A percentile compares a stretch with the other conserved stretches of the same genome.
Evolutionary conservation across 2,797 vertebrate species (phyloP).

Genomic region (Mormyrus hasselquistii): DNA sequence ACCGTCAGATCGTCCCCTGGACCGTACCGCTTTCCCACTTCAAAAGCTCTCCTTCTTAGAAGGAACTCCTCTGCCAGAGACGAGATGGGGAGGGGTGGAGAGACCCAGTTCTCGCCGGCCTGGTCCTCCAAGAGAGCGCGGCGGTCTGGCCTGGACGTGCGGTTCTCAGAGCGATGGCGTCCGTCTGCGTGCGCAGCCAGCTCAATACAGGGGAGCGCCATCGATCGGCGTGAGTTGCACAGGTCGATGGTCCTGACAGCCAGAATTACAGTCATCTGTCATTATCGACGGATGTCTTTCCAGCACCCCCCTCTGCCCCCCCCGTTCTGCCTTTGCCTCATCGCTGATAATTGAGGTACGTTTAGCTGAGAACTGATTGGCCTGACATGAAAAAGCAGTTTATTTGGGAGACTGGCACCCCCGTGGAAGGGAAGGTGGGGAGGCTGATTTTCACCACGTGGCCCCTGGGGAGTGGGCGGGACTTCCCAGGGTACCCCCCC

Average conservation of each 20-base stretch:
- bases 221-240: slow-evolving; percentile 89
- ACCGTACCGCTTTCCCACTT: neutral
- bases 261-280: slow-evolving; percentile 99
- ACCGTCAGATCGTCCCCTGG: neutral
- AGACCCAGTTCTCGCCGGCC: slow-evolving; percentile 60
- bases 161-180: slow-evolving; percentile 56
- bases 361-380: slow-evolving; percentile 58
- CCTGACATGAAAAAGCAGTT: slow-evolving; percentile 55
- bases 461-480: neutral
- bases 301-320: slow-evolving; percentile 53
- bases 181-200: slow-evolving; percentile 62
- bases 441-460: neutral
- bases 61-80: slow-evolving; percentile 56
- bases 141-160: slow-evolving; percentile 61
- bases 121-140: slow-evolving; percentile 42
- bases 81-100: slow-evolving; percentile 28
- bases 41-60: slow-evolving; percentile 21
- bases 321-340: slow-evolving; percentile 48
- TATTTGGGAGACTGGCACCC: slow-evolving; percentile 45
- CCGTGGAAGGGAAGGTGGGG: slow-evolving; percentile 13
- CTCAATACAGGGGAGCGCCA: slow-evolving; percentile 79
- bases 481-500: slow-evolving; percentile 7
- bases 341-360: slow-evolving; percentile 55
- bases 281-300: slow-evolving; percentile 90
- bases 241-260: slow-evolving; percentile 94